Conservation (phyloP, 2,113 vertebrate species). For the Heterotilapia buettikoferi region DNA sequence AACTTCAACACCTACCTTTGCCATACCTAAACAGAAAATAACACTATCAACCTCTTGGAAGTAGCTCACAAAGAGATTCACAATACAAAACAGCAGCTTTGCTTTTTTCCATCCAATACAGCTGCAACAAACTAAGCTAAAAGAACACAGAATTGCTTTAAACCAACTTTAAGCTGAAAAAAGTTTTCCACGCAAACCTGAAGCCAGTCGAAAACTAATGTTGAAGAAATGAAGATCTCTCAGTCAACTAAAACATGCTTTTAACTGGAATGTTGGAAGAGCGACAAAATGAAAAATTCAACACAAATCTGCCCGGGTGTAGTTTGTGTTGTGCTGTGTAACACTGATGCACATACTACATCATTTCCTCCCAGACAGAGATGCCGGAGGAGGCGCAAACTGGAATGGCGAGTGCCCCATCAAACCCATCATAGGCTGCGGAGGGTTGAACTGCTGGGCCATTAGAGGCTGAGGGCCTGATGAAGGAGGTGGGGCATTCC, state of each 20-base stretch:
- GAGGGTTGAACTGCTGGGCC: conserved; percentile 88
- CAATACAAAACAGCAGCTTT: background rate
- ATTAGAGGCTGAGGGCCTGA: conserved; percentile 85
- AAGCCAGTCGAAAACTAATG: background rate
- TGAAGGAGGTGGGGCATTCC: conserved; percentile 17
- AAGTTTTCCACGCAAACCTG: background rate
- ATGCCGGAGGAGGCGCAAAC: conserved; percentile 78
- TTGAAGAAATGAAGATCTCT: background rate
- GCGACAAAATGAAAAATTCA: background rate
- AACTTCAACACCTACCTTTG: conserved; percentile 32
- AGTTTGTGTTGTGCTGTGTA: background rate
- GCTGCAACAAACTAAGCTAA: background rate
- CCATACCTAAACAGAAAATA: background rate
- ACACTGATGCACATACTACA: background rate
- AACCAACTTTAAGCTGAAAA: background rate
- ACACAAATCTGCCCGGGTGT: background rate
- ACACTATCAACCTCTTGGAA: background rate
- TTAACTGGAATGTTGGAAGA: background rate
- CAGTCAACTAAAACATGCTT: background rate
- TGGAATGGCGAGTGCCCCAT: conserved; percentile 84
- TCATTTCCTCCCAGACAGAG: conserved; percentile 79
- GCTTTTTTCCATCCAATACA: background rate
- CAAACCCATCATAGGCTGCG: conserved; percentile 82
- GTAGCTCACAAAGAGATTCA: background rate
- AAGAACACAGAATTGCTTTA: background rate